Percentiles rank a stretch among this genome's conserved stretches.
Evolutionary conservation across 2,797 vertebrate genomes (phyloP).

Genomic region (Morus bassanus): DNA sequence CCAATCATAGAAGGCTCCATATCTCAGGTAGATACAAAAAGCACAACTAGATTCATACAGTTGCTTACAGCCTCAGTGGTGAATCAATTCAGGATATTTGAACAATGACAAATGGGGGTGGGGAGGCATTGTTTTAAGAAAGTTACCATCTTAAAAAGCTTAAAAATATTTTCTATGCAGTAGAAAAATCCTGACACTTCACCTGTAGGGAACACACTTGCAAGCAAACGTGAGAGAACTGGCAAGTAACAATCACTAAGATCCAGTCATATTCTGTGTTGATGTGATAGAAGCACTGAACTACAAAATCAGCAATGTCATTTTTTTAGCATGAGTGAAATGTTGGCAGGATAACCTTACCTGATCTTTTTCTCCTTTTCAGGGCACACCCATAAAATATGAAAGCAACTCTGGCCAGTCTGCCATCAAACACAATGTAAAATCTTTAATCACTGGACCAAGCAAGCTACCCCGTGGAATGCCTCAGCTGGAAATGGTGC

Average conservation of each 20-base stretch:
- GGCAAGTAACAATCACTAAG: not conserved
- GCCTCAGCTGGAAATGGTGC: slow-evolving; percentile 86
- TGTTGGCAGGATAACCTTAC: not conserved
- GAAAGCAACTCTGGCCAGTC: slow-evolving; percentile 87
- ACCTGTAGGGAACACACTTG: not conserved
- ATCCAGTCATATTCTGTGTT: not conserved
- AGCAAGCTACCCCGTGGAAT: slow-evolving; percentile 86
- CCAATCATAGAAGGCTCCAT: slow-evolving; percentile 89
- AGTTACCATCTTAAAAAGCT: not conserved
- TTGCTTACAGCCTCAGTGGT: not conserved
- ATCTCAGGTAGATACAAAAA: slow-evolving; percentile 82
- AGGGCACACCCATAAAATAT: slow-evolving; percentile 84
- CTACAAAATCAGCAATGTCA: not conserved
- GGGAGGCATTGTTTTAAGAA: not conserved
- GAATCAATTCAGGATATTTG: not conserved
- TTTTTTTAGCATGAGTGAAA: not conserved
- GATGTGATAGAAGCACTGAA: not conserved
- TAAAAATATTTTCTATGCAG: not conserved
- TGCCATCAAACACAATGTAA: slow-evolving; percentile 97
- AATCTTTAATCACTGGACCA: slow-evolving; percentile 94
- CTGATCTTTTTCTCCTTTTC: not conserved
- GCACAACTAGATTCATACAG: no score
- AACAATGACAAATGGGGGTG: not conserved
- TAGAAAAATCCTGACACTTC: not conserved
- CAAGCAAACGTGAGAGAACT: not conserved